Evolutionary conservation across 2,888 invertebrate species (phyloP), one percentile per base, ranked within the genome.

Genomic region (Abrostola tripartita): DNA sequence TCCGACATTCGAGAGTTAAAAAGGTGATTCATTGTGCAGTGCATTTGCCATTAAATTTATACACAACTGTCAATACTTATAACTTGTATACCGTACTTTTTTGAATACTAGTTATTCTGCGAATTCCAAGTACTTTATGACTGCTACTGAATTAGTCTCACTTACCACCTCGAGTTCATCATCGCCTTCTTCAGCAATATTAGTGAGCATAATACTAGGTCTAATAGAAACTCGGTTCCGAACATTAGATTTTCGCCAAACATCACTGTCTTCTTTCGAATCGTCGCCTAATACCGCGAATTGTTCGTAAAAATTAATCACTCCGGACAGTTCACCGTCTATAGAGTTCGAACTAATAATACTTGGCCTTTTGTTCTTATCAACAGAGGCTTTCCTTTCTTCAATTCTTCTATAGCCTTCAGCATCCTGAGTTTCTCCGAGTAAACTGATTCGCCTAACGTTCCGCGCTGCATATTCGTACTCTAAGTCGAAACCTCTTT

Each of bases 271-370:
- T 4, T 88, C 87, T 49, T 89, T 90, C 1, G 74, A 76, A 44
- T 92, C 91, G 76, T 92, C 92, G 9, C 78, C 84, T 42, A 92
- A 79, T 56, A 87, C 85, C 12, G 93, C 90, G 66, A 95, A 93
- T 78, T 95, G 95, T 68, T 95, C 95, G 68, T 94, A 94, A 77
- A 95, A 94, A 73, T 94, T 90, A 14, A 88, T 86, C 10, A 86
- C 88, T 11, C 86, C 88, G 11, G 81, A 76, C 7, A 89, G 65
- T 53, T 91, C 91, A n/a, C 85, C 89, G 38, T 89, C 90, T 24
- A 81, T 74, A 63, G 69, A 84, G 10, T 81, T 73, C 40, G 62
- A 35, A 52, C 52, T 79, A 54, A 84, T 85, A 9, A 71, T 12
- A 11, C 76, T 69, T 58, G 56, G 65, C 7, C 68, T 60, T 63